phyloP scores from a whole-genome alignment of 2,888 invertebrate species.

The Meiosimyza decipiens region DNA sequence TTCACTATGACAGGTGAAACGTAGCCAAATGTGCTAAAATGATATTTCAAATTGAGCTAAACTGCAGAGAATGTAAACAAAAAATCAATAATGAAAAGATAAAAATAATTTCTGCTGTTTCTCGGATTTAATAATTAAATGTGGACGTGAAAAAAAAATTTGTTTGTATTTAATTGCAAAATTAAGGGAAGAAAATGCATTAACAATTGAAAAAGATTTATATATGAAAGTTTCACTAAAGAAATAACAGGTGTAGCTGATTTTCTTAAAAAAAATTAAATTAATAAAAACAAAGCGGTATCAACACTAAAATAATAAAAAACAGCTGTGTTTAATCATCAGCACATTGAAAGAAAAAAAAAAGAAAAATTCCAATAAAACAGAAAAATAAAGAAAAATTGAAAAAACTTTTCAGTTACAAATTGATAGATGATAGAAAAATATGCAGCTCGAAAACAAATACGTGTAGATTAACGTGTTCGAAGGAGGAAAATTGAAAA shows the following conservation, averaged over 20 bases:
- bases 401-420: not conserved
- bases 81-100: too few relatives aligned
- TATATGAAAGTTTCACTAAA: too few relatives aligned
- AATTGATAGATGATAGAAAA: constrained; percentile 6
- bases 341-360: not conserved
- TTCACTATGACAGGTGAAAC: constrained; percentile 26
- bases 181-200: not conserved
- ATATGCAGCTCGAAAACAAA: not conserved
- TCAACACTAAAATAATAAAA: not conserved
- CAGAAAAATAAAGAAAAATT: not conserved
- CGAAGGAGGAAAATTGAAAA: not conserved
- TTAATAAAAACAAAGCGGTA: not conserved
- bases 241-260: constrained; percentile 4
- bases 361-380: not conserved
- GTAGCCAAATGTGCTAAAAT: not conserved
- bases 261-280: not conserved
- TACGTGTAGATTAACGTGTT: not conserved
- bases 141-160: too few relatives aligned
- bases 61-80: too few relatives aligned
- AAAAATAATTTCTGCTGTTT: too few relatives aligned
- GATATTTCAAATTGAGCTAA: too few relatives aligned
- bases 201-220: not conserved
- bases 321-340: constrained; percentile 25
- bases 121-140: too few relatives aligned
- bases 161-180: not conserved